Conservation (phyloP, 2,113 vertebrate genomes). For the Parotia lawesii region DNA sequence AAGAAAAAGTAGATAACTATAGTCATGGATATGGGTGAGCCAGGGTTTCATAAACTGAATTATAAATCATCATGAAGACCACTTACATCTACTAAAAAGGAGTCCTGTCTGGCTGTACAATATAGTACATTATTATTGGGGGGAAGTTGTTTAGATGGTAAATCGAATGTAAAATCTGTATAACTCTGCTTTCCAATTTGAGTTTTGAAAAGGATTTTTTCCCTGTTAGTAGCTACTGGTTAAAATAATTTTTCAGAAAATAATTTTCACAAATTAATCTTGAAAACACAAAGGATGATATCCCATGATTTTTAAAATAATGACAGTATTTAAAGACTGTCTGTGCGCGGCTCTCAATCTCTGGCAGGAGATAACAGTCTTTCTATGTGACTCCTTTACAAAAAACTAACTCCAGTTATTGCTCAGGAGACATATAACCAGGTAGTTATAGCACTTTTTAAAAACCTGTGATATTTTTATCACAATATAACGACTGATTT, state of each 20-base stretch:
- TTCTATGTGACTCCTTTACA: background rate
- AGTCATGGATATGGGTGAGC: conserved; percentile 72
- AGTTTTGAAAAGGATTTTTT: conserved; percentile 58
- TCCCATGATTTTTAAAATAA: conserved; percentile 5
- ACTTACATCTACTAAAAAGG: conserved; percentile 67
- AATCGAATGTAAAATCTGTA: conserved; percentile 81
- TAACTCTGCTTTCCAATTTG: conserved; percentile 55
- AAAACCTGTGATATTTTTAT: background rate
- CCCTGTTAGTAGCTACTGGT: background rate
- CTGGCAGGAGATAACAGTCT: conserved; percentile 43
- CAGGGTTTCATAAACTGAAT: conserved; percentile 84
- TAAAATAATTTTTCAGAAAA: conserved; percentile 65
- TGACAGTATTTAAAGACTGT: background rate
- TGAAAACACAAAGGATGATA: conserved; percentile 28
- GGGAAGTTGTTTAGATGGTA: conserved; percentile 68
- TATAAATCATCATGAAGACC: conserved; percentile 78
- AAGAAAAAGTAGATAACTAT: conserved; percentile 76
- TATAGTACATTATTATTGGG: conserved; percentile 31
- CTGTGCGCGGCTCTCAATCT: conserved; percentile 37
- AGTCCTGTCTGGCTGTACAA: conserved; percentile 63
- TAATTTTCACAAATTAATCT: conserved; percentile 59
- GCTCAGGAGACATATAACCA: background rate
- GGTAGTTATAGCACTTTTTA: background rate
- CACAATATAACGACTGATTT: background rate
- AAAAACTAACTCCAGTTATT: background rate